These are phyloP conservation scores for Diarsia brunnea DNA, from an alignment of 2,888 invertebrate species.

Conservation along the genomic window DNA sequence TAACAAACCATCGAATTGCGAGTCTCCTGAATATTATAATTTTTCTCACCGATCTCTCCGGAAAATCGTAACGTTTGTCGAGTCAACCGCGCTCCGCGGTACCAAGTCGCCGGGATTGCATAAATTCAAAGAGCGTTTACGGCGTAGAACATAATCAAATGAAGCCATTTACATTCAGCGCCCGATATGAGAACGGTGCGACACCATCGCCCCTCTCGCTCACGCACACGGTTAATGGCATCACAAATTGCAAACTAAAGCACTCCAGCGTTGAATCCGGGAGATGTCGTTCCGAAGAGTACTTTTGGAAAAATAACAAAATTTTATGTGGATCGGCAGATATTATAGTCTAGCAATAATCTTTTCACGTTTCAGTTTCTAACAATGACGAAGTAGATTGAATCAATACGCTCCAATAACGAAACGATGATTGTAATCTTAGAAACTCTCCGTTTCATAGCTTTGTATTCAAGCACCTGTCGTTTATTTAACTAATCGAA, in stretches of 20 bases:
- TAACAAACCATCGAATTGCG: conserved; percentile 27
- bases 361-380: conserved; percentile 72
- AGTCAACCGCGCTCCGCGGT: conserved; percentile 75
- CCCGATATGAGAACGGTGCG: conserved; percentile 78
- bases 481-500: neutral
- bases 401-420: conserved; percentile 61
- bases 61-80: conserved; percentile 72
- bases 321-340: conserved; percentile 82
- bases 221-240: conserved; percentile 84
- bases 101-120: conserved; percentile 81
- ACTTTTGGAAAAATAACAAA: conserved; percentile 85
- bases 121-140: conserved; percentile 87
- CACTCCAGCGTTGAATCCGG: conserved; percentile 78
- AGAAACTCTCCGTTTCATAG: conserved; percentile 26
- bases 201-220: conserved; percentile 77
- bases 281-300: conserved; percentile 78
- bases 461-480: conserved; percentile 5
- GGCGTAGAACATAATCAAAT: conserved; percentile 87
- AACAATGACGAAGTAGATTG: conserved; percentile 65
- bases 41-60: conserved; percentile 61
- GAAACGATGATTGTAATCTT: conserved; percentile 40
- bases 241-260: conserved; percentile 86
- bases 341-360: conserved; percentile 77
- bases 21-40: conserved; percentile 50
- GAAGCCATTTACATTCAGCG: conserved; percentile 89